A percentile compares a stretch with the other conserved stretches of the same genome.
Conservation (phyloP, 1,140 invertebrate species). For the Eriocheir sinensis region DNA sequence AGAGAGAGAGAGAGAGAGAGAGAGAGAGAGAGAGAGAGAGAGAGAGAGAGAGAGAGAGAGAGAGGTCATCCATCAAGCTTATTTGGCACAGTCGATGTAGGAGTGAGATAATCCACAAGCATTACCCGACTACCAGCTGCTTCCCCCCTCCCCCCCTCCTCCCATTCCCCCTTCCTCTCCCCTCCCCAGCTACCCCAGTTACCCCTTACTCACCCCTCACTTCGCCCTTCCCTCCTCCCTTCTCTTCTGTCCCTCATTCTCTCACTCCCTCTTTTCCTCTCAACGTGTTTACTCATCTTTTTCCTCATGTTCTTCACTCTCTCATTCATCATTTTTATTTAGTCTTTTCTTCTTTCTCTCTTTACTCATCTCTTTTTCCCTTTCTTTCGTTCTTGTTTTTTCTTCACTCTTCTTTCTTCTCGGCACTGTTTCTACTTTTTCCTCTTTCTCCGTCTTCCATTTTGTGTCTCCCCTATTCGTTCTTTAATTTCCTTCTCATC, state of each 20-base stretch:
- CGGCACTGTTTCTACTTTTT: background rate
- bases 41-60: too few relatives aligned
- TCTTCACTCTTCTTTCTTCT: background rate
- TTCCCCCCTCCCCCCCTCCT: background rate
- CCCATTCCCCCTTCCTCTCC: background rate
- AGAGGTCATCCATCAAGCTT: conserved; percentile 69
- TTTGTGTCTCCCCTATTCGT: background rate
- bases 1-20: conserved; percentile 24
- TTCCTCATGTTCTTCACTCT: background rate
- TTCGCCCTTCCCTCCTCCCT: background rate
- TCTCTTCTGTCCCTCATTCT: background rate
- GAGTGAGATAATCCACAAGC: conserved; percentile 61
- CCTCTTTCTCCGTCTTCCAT: background rate
- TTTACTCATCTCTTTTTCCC: background rate
- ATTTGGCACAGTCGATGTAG: conserved; percentile 61
- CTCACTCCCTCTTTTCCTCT: background rate
- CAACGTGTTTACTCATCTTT: too few relatives aligned
- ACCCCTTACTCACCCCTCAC: background rate
- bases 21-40: background rate
- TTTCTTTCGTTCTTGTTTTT: background rate
- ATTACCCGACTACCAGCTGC: conserved; percentile 33
- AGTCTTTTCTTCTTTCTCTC: background rate
- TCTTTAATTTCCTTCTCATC: too few relatives aligned
- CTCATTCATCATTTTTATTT: background rate
- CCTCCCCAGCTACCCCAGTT: background rate